Conservation (phyloP, 2,113 vertebrate species). For the Talpa occidentalis region DNA sequence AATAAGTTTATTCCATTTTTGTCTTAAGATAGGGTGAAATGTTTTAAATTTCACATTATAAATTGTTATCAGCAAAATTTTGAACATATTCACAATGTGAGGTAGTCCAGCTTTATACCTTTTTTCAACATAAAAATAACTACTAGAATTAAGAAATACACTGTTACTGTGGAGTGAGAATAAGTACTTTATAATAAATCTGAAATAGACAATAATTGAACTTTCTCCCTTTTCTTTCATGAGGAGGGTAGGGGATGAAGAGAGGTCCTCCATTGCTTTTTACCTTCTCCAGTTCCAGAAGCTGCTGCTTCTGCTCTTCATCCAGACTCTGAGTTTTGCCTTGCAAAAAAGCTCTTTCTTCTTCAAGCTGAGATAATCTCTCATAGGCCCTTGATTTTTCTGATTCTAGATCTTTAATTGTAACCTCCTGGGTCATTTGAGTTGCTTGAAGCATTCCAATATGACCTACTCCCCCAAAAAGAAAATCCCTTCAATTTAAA, state of each 20-base stretch:
- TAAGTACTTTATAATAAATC: background rate
- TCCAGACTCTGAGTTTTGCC: slow-evolving; percentile 94
- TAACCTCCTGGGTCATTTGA: slow-evolving; percentile 98
- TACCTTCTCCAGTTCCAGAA: slow-evolving; percentile 95
- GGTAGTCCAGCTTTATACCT: background rate
- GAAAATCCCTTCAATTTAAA: slow-evolving; percentile 50
- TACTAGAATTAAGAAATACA: background rate
- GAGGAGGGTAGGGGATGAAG: accelerated
- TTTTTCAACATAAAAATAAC: slow-evolving; percentile 32
- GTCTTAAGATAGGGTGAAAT: background rate
- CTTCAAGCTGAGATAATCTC: slow-evolving; percentile 94
- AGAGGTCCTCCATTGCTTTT: background rate
- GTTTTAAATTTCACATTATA: slow-evolving; percentile 7
- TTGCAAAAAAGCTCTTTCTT: slow-evolving; percentile 93
- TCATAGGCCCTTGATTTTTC: slow-evolving; percentile 95
- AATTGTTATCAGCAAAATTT: background rate
- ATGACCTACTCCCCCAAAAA: slow-evolving; percentile 89
- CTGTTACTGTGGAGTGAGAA: background rate
- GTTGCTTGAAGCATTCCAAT: slow-evolving; percentile 98
- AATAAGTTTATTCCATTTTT: slow-evolving; percentile 46
- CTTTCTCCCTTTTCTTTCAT: background rate
- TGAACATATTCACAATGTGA: background rate
- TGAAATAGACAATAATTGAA: background rate
- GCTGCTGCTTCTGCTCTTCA: slow-evolving; percentile 95
- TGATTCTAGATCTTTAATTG: slow-evolving; percentile 98